Percentiles rank a stretch among this genome's conserved stretches.
These are phyloP conservation scores for Rhadina sibilatrix DNA, from an alignment of 2,113 vertebrate species.

Conservation along the genomic window DNA sequence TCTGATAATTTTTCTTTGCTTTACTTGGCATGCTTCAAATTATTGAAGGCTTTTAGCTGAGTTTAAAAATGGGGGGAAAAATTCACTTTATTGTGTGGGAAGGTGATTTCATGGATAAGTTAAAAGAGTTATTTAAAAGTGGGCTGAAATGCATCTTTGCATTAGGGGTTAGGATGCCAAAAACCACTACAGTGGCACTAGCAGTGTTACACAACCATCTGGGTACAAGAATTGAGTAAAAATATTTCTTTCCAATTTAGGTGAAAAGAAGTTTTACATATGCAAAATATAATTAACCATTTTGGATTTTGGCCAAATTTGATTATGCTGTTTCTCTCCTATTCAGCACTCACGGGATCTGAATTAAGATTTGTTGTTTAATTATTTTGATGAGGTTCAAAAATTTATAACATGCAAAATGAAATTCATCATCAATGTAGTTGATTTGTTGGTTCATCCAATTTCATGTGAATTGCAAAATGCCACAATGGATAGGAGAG, in stretches of 20 bases:
- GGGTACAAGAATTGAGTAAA: conserved; percentile 44
- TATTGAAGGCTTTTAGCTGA: background rate
- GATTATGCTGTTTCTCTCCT: conserved; percentile 36
- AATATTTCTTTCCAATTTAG: conserved; percentile 59
- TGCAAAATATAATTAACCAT: conserved; percentile 64
- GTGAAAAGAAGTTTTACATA: conserved; percentile 59
- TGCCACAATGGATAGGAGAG: background rate
- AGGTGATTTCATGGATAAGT: background rate
- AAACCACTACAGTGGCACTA: background rate
- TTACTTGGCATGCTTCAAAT: background rate
- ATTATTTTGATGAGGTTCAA: conserved; percentile 31
- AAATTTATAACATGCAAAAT: conserved; percentile 17
- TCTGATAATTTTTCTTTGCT: background rate
- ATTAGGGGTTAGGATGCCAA: background rate
- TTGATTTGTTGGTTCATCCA: background rate
- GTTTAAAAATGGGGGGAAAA: background rate
- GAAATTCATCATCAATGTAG: background rate
- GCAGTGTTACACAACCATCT: background rate
- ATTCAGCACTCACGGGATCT: conserved; percentile 27
- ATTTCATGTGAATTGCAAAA: background rate
- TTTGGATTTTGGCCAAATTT: conserved; percentile 61
- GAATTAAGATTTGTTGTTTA: conserved; percentile 59
- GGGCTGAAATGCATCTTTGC: background rate
- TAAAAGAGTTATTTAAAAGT: background rate
- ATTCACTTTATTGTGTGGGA: background rate